Evolutionary conservation across 2,888 invertebrate species (phyloP).

Genomic region (Priocnemis perturbator): DNA sequence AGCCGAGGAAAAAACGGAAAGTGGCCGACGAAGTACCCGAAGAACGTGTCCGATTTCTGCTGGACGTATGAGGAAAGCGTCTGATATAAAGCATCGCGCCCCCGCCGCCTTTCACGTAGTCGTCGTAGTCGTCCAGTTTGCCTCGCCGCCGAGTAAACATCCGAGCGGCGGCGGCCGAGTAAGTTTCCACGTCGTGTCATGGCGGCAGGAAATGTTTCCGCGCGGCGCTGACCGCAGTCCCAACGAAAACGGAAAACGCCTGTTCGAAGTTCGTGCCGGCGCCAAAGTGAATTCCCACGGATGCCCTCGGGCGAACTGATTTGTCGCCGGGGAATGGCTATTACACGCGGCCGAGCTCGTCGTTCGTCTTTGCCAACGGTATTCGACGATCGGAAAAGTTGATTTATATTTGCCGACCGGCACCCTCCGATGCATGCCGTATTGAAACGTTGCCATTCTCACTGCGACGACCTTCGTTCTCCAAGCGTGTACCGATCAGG

Average conservation of each 20-base stretch:
- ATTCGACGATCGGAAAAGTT: background rate
- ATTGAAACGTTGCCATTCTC: background rate
- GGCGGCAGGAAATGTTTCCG: slow-evolving; percentile 35
- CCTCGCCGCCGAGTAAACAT: slow-evolving; percentile 42
- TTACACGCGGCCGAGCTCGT: background rate
- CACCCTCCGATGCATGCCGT: background rate
- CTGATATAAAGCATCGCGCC: background rate
- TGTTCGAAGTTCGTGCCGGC: slow-evolving; percentile 5
- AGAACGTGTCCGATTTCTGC: slow-evolving; percentile 56
- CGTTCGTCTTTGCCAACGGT: background rate
- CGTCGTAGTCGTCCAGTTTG: slow-evolving; percentile 39
- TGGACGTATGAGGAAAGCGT: slow-evolving; percentile 25
- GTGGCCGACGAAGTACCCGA: background rate
- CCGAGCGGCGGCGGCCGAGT: slow-evolving; percentile 33
- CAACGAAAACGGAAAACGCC: slow-evolving; percentile 10
- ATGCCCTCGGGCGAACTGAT: too few species aligned
- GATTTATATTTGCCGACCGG: too few species aligned
- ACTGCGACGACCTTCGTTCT: background rate
- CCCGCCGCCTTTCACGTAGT: slow-evolving; percentile 37
- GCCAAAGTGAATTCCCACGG: too few species aligned
- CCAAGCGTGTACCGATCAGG: too few species aligned
- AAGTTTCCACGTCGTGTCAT: slow-evolving; percentile 41
- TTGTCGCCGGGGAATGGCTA: background rate
- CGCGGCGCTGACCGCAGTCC: slow-evolving; percentile 17
- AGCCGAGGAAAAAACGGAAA: background rate